A percentile compares a stretch with the other conserved stretches of the same genome.
Evolutionary conservation across 2,797 vertebrate species (phyloP).

Genomic region (Chrysocyon brachyurus): DNA sequence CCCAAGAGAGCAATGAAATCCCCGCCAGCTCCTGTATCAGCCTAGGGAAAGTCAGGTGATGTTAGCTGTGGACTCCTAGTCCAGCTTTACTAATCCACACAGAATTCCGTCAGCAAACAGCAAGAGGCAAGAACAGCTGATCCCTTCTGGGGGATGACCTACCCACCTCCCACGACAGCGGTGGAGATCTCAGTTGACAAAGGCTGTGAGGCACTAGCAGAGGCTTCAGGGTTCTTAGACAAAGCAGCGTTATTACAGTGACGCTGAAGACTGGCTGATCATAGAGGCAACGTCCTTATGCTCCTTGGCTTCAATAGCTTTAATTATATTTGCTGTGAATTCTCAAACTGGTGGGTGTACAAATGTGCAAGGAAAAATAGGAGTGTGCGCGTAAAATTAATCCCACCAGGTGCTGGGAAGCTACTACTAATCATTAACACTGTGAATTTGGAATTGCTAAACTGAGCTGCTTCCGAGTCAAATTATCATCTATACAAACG

Average conservation of each 20-base stretch:
- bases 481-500: constrained; percentile 2
- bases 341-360: constrained; percentile 57
- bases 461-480: neutral
- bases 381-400: constrained; percentile 65
- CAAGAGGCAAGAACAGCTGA: neutral
- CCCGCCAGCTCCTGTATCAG: neutral
- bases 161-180: neutral
- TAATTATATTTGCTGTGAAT: constrained; percentile 75
- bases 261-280: constrained; percentile 56
- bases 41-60: neutral
- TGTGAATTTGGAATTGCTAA: neutral
- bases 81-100: constrained; percentile 19
- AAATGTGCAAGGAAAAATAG: constrained; percentile 65
- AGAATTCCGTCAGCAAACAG: constrained; percentile 21
- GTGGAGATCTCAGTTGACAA: constrained; percentile 58
- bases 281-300: constrained; percentile 52
- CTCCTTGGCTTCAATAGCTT: constrained; percentile 57
- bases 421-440: neutral
- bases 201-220: constrained; percentile 21
- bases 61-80: neutral
- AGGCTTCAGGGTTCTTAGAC: constrained; percentile 35
- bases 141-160: neutral
- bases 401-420: neutral
- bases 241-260: constrained; percentile 63
- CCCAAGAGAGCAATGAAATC: neutral